phyloP scores from a whole-genome alignment of 37 sponge, comb jelly and placozoan genomes.

The Bolinopsis microptera region DNA sequence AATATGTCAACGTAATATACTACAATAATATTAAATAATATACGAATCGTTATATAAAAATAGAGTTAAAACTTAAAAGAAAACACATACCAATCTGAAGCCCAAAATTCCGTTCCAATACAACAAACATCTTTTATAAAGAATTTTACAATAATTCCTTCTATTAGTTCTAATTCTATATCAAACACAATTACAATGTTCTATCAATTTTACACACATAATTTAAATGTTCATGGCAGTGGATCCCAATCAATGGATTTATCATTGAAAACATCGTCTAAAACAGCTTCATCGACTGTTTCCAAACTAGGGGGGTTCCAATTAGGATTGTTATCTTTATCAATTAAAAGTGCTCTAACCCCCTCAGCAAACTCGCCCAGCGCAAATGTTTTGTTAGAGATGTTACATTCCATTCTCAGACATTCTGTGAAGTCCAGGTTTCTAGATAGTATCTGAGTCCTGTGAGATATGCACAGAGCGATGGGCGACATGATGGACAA shows the following conservation, averaged over 20 bases:
- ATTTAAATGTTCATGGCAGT: background rate
- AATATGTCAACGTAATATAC: too few relatives aligned
- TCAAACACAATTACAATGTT: too few relatives aligned
- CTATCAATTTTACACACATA: too few relatives aligned
- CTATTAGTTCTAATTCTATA: too few relatives aligned
- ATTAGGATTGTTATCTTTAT: slow-evolving; percentile 80
- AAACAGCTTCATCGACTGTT: slow-evolving; percentile 73
- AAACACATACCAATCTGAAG: too few relatives aligned
- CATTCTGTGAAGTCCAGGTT: background rate
- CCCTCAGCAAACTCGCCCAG: slow-evolving; percentile 9
- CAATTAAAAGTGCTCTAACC: slow-evolving; percentile 73
- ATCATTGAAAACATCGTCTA: slow-evolving; percentile 74
- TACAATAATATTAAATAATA: too few relatives aligned
- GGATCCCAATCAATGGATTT: background rate
- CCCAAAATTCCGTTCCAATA: too few relatives aligned
- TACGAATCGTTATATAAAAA: too few relatives aligned
- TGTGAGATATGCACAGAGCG: background rate
- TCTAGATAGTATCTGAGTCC: slow-evolving; percentile 3
- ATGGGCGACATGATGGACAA: background rate
- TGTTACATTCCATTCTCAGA: background rate
- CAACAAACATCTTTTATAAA: too few relatives aligned
- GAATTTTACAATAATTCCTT: too few relatives aligned
- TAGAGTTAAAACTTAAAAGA: too few relatives aligned
- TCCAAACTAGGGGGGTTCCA: slow-evolving; percentile 84
- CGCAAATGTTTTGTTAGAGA: background rate